Base-by-base conservation (phyloP, 2,888 invertebrate genomes). In the Diarsia brunnea region DNA sequence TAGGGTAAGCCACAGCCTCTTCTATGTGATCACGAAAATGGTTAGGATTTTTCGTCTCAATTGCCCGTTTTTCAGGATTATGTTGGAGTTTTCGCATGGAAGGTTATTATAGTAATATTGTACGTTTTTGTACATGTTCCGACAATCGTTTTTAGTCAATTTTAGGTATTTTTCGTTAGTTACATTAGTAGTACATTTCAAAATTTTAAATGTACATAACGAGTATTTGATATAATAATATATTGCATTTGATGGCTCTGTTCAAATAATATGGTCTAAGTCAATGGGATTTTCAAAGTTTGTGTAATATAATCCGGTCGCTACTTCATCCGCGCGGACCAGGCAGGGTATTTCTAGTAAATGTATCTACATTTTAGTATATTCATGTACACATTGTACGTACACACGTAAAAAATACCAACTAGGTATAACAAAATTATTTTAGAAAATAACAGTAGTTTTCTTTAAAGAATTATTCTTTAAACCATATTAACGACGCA, bases 21-120 rank as follows among this genome's bases (percentile, higher is more conserved):
- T 74, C 79, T 77, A 84, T 77, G 75, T 80, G 82, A 82, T 84
- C 79, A 86, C 69, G 75, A 87, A 87, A 82, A 84, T 79, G 77
- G 77, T 75, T 60, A 47, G 72, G 78, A 74, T 81, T 85, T 86
- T 84, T 78, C 67, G 61, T 69, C 78, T 69, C 72, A 75, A 87
- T 76, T 79, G 80, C 58, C 55, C 60, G 76, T 80, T 83, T 74
- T 78, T 73, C 16, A 60, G 61, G 58, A 68, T 75, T 74, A 67
- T 71, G 72, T 67, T 64, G 27, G 45, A 21, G 71, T 78, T 81
- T 74, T 78, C 71, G 24, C 71, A 31, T 73, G 65, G 64, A 53
- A 47, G 60, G 55, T 60, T 75, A 47, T 69, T 51, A 63, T 38
- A 71, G n/a, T 66, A 24, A 65, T 38, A 43, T 38, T 64, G 3